Evolutionary conservation across 2,113 vertebrate species (phyloP).

Genomic region (Pseudopipra pipra): DNA sequence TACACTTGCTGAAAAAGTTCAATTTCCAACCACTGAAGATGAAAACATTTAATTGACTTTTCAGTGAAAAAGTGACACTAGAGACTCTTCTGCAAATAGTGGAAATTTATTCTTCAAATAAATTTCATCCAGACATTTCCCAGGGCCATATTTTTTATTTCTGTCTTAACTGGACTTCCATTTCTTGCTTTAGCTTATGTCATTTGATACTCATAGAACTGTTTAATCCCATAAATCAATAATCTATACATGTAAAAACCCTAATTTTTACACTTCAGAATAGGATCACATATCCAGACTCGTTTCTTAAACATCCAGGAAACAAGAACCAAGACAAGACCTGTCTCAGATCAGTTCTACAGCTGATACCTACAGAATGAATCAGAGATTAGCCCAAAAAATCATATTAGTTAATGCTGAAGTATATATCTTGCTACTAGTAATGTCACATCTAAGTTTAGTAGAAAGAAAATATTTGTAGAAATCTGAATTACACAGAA

Average conservation of each 20-base stretch:
- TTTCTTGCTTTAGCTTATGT: not conserved
- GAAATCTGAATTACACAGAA: not conserved
- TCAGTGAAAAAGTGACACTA: not conserved
- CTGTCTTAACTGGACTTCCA: not conserved
- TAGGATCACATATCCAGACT: not conserved
- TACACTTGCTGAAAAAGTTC: not conserved
- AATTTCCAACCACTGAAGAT: not conserved
- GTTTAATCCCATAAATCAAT: not conserved
- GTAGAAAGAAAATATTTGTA: not conserved
- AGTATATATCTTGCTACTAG: not conserved
- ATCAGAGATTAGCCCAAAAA: not conserved
- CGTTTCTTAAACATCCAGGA: not conserved
- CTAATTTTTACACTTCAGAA: not conserved
- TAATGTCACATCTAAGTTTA: not conserved
- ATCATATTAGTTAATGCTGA: not conserved
- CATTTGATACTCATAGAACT: not conserved
- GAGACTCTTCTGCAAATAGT: not conserved
- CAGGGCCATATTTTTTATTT: not conserved
- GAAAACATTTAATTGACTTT: not conserved
- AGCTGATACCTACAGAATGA: not conserved
- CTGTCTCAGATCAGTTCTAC: not conserved
- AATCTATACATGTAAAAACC: not conserved
- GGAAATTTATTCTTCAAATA: not conserved
- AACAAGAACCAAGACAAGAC: not conserved
- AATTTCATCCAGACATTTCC: not conserved